These are phyloP conservation scores for Drosophila prostipennis DNA, from an alignment of 2,888 invertebrate species.

Conservation along the genomic window DNA sequence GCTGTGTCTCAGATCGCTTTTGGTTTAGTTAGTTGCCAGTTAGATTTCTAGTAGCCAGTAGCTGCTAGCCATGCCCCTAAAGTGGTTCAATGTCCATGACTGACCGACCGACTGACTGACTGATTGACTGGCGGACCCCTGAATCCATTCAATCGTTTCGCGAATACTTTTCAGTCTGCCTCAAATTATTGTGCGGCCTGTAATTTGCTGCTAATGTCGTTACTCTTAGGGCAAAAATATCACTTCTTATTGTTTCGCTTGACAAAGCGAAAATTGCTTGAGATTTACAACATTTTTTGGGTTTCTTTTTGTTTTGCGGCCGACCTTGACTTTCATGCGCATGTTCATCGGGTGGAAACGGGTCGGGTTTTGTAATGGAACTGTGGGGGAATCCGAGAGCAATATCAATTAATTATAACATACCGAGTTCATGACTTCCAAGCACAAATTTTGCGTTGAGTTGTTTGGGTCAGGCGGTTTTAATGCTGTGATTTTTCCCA, in stretches of 20 bases:
- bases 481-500: not conserved
- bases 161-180: conserved; percentile 48
- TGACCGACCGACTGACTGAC: conserved; percentile 43
- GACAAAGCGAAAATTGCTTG: conserved; percentile 52
- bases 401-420: conserved; percentile 27
- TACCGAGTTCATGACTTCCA: conserved; percentile 4
- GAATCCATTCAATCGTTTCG: conserved; percentile 68
- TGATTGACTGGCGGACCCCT: conserved; percentile 44
- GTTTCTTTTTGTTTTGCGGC: conserved; percentile 20
- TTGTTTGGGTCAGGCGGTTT: conserved; percentile 1
- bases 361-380: conserved; percentile 36
- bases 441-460: conserved; percentile 8
- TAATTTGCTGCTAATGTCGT: conserved; percentile 43
- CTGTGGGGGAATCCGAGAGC: conserved; percentile 16
- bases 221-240: conserved; percentile 32
- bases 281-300: conserved; percentile 28
- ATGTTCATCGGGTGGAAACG: conserved; percentile 40
- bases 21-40: conserved; percentile 2
- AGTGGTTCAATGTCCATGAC: conserved; percentile 74
- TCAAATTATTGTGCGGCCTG: conserved; percentile 46
- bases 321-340: conserved; percentile 66
- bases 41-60: conserved; percentile 6
- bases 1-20: conserved; percentile 24
- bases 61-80: conserved; percentile 50
- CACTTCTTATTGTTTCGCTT: conserved; percentile 62